Evolutionary conservation across 2,113 vertebrate genomes (phyloP).

Genomic region (Neomonachus schauinslandi): DNA sequence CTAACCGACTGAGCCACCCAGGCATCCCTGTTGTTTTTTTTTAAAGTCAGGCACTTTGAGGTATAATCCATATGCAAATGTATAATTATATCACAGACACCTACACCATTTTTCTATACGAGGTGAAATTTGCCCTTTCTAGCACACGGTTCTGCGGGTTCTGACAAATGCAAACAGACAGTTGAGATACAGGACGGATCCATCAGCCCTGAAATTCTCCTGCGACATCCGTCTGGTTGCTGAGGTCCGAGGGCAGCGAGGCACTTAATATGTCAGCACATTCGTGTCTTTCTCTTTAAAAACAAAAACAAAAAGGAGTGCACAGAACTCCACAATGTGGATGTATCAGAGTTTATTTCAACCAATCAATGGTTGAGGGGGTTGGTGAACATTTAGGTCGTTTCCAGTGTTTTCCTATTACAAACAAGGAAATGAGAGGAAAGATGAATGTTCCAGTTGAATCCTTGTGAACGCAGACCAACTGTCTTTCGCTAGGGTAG

Average conservation of each 20-base stretch:
- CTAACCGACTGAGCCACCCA: too few relatives aligned
- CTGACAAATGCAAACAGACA: not conserved
- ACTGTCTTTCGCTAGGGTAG: not conserved
- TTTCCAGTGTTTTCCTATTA: not conserved
- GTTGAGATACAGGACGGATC: not conserved
- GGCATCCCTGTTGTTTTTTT: not conserved
- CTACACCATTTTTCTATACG: not conserved
- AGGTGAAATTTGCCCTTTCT: not conserved
- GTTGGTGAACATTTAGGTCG: accelerated
- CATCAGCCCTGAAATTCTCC: too few relatives aligned
- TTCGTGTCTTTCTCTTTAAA: not conserved
- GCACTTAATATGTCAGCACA: not conserved
- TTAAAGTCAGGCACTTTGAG: not conserved
- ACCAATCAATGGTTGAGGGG: not conserved
- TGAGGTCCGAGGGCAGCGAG: accelerated
- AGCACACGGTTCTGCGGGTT: not conserved
- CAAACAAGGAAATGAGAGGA: not conserved
- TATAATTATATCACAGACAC: not conserved
- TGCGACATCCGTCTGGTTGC: accelerated
- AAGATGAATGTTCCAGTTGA: too few relatives aligned
- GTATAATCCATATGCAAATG: not conserved
- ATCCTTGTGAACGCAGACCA: not conserved
- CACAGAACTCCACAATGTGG: not conserved
- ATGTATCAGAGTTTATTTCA: not conserved
- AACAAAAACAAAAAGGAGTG: not conserved